phyloP scores from a whole-genome alignment of 2,797 vertebrate species.

The Onychomys arenicola region DNA sequence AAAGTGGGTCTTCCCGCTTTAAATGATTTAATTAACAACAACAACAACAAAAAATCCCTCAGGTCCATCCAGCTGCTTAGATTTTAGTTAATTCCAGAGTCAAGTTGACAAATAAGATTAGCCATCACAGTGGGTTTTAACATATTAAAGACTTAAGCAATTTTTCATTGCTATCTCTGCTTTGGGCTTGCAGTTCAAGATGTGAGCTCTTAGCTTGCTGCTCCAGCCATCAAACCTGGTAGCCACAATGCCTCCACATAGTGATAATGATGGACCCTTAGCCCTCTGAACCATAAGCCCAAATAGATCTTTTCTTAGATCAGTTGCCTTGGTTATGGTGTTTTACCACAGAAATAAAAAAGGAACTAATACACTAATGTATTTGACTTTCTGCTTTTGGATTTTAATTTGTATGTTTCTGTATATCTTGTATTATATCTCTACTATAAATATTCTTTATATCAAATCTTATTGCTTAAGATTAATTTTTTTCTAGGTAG shows the following conservation, averaged over 20 bases:
- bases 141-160: background rate
- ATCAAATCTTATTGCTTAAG: conserved; percentile 15
- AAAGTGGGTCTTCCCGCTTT: background rate
- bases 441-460: conserved; percentile 34
- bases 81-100: background rate
- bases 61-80: background rate
- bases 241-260: background rate
- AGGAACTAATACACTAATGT: background rate
- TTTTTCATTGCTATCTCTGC: background rate
- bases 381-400: background rate
- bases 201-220: background rate
- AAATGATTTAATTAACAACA: background rate
- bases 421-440: conserved; percentile 30
- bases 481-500: background rate
- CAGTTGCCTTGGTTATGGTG: background rate
- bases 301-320: background rate
- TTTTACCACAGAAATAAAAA: background rate
- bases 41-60: background rate
- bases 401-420: background rate
- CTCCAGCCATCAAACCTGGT: background rate
- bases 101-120: background rate
- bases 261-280: background rate
- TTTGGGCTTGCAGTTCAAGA: background rate
- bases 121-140: background rate
- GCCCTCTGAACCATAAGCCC: background rate